Percentiles rank a stretch among this genome's conserved stretches.
These are phyloP conservation scores for Garra rufa DNA, from an alignment of 2,113 vertebrate genomes.

Conservation along the genomic window DNA sequence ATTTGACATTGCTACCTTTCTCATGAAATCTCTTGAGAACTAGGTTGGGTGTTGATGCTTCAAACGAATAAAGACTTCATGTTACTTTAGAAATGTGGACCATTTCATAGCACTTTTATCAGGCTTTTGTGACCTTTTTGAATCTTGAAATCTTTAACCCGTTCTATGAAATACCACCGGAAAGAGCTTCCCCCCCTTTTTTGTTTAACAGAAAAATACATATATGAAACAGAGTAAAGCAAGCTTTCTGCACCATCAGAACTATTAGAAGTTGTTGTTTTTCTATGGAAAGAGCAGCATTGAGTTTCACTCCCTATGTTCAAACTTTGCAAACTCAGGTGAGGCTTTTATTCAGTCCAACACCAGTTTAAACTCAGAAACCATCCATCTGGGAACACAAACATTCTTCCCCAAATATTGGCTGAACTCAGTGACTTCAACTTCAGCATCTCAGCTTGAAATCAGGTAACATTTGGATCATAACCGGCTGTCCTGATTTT, in stretches of 20 bases:
- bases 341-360: constrained; percentile 52
- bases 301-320: constrained; percentile 28
- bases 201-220: not conserved
- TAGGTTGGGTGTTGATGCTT: not conserved
- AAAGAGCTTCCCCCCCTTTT: not conserved
- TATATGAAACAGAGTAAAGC: not conserved
- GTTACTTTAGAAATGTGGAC: not conserved
- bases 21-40: not conserved
- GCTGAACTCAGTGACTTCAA: constrained; percentile 55
- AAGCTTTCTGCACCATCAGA: not conserved
- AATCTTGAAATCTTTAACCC: not conserved
- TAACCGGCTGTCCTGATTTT: constrained; percentile 42
- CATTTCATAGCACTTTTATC: not conserved
- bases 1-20: not conserved
- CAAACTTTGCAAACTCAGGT: constrained; percentile 41
- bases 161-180: not conserved
- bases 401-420: constrained; percentile 46
- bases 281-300: not conserved
- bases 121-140: not conserved
- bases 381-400: constrained; percentile 53
- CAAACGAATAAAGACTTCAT: not conserved
- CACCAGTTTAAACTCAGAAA: constrained; percentile 58
- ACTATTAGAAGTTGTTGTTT: not conserved
- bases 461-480: constrained; percentile 56
- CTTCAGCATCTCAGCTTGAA: constrained; percentile 56